These are phyloP conservation scores for Clavelina lepadiformis DNA, from an alignment of 23 tunicate genomes.

Conservation along the genomic window DNA sequence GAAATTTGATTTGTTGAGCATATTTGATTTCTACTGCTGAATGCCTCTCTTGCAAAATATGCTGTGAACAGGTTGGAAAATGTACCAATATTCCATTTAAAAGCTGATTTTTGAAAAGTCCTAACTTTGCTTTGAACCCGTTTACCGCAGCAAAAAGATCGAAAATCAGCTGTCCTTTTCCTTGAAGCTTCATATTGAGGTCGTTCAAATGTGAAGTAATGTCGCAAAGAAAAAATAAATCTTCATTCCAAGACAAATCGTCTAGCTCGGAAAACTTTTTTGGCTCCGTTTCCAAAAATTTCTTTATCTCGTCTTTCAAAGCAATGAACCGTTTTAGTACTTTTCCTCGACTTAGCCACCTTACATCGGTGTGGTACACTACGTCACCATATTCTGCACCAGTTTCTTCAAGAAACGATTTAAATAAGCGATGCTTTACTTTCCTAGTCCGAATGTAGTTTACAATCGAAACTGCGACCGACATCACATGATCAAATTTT, in stretches of 20 bases:
- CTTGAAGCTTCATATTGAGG: conserved; percentile 39
- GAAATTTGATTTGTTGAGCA: conserved; percentile 29
- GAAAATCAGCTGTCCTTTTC: conserved; percentile 26
- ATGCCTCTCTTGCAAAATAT: no score
- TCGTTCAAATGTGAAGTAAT: conserved; percentile 36
- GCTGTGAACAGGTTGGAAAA: no score
- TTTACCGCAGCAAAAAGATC: conserved; percentile 26
- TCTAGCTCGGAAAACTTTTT: conserved; percentile 22
- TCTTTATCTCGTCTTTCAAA: conserved; percentile 24
- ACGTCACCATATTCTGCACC: conserved; percentile 27
- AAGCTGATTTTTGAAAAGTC: conserved; percentile 39
- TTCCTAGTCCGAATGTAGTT: conserved; percentile 34
- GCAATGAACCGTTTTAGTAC: conserved; percentile 36
- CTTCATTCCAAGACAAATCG: conserved; percentile 37
- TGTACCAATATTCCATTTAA: conserved; percentile 30
- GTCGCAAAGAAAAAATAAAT: conserved; percentile 36
- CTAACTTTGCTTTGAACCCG: conserved; percentile 31
- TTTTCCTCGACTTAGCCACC: conserved; percentile 36
- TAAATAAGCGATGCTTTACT: conserved; percentile 25
- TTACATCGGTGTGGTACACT: conserved; percentile 40
- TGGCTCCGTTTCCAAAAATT: conserved; percentile 25
- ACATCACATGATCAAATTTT: conserved; percentile 39
- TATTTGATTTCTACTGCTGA: conserved; percentile 34
- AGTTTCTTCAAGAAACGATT: conserved; percentile 34
- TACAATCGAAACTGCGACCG: conserved; percentile 32